Evolutionary conservation across 2,797 vertebrate species (phyloP), one percentile per base, ranked within the genome.

Genomic region (Rhynchotus rufescens): DNA sequence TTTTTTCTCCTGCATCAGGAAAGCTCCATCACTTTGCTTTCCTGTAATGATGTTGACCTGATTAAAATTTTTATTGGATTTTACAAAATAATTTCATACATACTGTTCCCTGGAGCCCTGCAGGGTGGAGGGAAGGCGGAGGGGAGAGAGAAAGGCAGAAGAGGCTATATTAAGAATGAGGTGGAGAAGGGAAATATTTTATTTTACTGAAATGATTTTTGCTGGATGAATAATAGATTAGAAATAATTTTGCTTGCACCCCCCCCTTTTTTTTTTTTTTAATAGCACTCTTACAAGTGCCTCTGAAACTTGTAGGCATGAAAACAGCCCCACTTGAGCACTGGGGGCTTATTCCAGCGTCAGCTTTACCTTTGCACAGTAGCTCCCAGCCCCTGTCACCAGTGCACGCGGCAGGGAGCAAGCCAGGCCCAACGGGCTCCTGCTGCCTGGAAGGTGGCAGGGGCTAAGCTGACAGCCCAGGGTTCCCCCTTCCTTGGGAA

Each of bases 61-160:
- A 98, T 98, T 98, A 98, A 98, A 98, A 96, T 97, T 98, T 96
- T 98, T 98, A 98, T 98, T 98, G 97, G 97, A 98, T 98, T 98
- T 97, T 90, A 97, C 88, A 94, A 97, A 97, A 97, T 97, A 96
- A 97, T 97, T 97, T 97, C 90, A 96, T 94, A 94, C 71, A 89
- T 79, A 91, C 87, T 54, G 67, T 94, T 96, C 95, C 91, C 96
- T 61, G 34, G 86, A 95, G 97, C 91, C 93, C 84, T 86, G 81
- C 67, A 86, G 68, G 78, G 93, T 88, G 42, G 69, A 75, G 23
- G 84, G 68, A 67, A 75, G 79, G 38, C 3, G 3, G 54, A 67
- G 62, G 52, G 25, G 65, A 72, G 65, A 60, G 42, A 80, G 67
- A 89, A 51, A 60, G 23, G 54, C 49, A 86, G 60, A 12, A 76